Evolutionary conservation across 92 coral and sea anemone genomes (phyloP).

Genomic region (Scolanthus callimorphus): DNA sequence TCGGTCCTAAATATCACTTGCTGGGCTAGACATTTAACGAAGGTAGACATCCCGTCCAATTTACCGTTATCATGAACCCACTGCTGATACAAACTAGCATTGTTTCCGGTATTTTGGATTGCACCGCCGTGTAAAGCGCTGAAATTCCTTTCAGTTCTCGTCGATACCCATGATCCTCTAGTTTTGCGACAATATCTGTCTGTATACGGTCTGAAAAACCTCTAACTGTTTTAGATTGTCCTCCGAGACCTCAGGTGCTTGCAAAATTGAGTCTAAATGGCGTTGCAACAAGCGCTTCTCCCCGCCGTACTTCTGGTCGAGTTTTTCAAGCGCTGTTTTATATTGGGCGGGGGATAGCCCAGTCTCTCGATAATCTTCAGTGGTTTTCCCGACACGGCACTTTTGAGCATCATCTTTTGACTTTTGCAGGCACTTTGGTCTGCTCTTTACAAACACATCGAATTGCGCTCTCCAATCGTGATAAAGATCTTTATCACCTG

Average conservation of each 20-base stretch:
- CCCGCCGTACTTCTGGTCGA: conserved; percentile 38
- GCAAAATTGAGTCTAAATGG: conserved; percentile 16
- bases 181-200: conserved; percentile 31
- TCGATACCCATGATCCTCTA: conserved; percentile 32
- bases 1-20: conserved; percentile 32
- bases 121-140: conserved; percentile 31
- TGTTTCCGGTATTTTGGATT: conserved; percentile 12
- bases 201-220: conserved; percentile 24
- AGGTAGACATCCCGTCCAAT: conserved; percentile 3
- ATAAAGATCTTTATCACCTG: conserved; percentile 40
- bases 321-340: conserved; percentile 42
- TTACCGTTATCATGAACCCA: conserved; percentile 13
- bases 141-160: conserved; percentile 18
- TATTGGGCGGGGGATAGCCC: conserved; percentile 28
- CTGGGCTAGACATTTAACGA: conserved; percentile 12
- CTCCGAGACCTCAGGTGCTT: conserved; percentile 22
- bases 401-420: conserved; percentile 43
- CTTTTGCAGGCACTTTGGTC: conserved; percentile 27
- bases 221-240: conserved; percentile 40
- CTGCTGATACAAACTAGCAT: conserved; percentile 24
- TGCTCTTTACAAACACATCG: conserved; percentile 29
- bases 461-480: conserved; percentile 50
- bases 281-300: conserved; percentile 40
- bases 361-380: conserved; percentile 28
- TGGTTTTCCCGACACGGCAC: conserved; percentile 21